phyloP scores from a whole-genome alignment of 2,888 invertebrate genomes.

The Mayetiola destructor region DNA sequence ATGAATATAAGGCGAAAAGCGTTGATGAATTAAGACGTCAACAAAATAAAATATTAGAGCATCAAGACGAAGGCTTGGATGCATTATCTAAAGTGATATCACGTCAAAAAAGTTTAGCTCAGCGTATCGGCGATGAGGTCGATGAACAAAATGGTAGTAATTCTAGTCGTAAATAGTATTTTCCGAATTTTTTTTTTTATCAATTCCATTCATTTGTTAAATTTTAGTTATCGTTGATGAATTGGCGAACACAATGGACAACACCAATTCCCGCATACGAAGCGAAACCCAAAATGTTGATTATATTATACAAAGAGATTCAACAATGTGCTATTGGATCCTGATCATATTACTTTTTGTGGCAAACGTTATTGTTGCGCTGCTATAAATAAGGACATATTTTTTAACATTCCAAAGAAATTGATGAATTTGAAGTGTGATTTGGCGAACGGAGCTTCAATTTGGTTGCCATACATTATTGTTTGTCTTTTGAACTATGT shows the following conservation, averaged over 20 bases:
- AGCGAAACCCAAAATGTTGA: conserved; percentile 51
- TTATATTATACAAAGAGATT: conserved; percentile 50
- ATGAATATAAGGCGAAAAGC: conserved; percentile 27
- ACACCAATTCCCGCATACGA: conserved; percentile 50
- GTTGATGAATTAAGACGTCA: conserved; percentile 40
- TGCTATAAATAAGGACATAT: conserved; percentile 24
- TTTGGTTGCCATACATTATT: no score
- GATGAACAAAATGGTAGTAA: conserved; percentile 66
- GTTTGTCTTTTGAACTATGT: no score
- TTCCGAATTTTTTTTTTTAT: conserved; percentile 16
- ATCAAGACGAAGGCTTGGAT: conserved; percentile 65
- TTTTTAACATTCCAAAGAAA: neutral
- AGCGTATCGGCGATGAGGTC: conserved; percentile 59
- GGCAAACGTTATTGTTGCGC: conserved; percentile 45
- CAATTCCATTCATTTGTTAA: conserved; percentile 20
- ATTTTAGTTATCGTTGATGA: conserved; percentile 59
- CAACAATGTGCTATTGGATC: conserved; percentile 63
- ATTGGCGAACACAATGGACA: conserved; percentile 55
- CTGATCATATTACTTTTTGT: conserved; percentile 53
- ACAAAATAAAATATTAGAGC: conserved; percentile 45
- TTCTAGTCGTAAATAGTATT: conserved; percentile 17
- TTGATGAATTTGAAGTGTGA: no score
- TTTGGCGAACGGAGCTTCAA: no score
- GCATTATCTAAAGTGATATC: conserved; percentile 56
- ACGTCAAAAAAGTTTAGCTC: conserved; percentile 60